A percentile compares a stretch with the other conserved stretches of the same genome.
These are phyloP conservation scores for Brachyopa scutellaris DNA, from an alignment of 2,888 invertebrate genomes.

Conservation along the genomic window DNA sequence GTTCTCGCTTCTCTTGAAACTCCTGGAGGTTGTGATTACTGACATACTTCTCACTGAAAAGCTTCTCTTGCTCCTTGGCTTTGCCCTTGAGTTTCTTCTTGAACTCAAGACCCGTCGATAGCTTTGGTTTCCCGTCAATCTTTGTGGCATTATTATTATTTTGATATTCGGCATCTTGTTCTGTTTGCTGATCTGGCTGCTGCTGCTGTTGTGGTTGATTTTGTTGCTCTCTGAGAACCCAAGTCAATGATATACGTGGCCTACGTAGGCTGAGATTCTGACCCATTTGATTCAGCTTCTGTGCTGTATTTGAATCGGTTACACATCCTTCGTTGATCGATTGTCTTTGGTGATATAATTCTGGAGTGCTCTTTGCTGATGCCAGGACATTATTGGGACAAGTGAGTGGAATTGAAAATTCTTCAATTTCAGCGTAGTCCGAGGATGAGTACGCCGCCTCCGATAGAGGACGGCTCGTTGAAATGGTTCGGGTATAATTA, in stretches of 20 bases:
- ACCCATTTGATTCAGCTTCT: slow-evolving; percentile 81
- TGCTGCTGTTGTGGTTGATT: slow-evolving; percentile 78
- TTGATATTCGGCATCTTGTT: slow-evolving; percentile 53
- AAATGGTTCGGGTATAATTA: slow-evolving; percentile 66
- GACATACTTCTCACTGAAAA: slow-evolving; percentile 79
- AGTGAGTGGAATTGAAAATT: slow-evolving; percentile 65
- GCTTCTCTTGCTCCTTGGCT: slow-evolving; percentile 78
- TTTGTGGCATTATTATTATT: slow-evolving; percentile 55
- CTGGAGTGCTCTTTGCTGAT: slow-evolving; percentile 75
- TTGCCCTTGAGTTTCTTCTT: slow-evolving; percentile 78
- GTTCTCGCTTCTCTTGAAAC: slow-evolving; percentile 76
- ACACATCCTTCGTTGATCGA: slow-evolving; percentile 74
- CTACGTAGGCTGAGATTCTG: slow-evolving; percentile 83
- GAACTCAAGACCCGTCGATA: slow-evolving; percentile 56
- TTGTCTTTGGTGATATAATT: slow-evolving; percentile 73
- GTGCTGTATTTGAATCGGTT: slow-evolving; percentile 72
- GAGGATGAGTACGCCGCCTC: slow-evolving; percentile 73
- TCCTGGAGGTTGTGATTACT: slow-evolving; percentile 80
- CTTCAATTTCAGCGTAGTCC: slow-evolving; percentile 80
- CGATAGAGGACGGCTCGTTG: slow-evolving; percentile 39
- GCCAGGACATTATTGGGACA: slow-evolving; percentile 46
- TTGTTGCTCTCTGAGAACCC: slow-evolving; percentile 87
- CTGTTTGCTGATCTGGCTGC: slow-evolving; percentile 42
- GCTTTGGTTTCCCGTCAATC: slow-evolving; percentile 49
- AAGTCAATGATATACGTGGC: slow-evolving; percentile 88